phyloP scores from a whole-genome alignment of 2,797 vertebrate genomes.

The Sebastiscus tertius region DNA sequence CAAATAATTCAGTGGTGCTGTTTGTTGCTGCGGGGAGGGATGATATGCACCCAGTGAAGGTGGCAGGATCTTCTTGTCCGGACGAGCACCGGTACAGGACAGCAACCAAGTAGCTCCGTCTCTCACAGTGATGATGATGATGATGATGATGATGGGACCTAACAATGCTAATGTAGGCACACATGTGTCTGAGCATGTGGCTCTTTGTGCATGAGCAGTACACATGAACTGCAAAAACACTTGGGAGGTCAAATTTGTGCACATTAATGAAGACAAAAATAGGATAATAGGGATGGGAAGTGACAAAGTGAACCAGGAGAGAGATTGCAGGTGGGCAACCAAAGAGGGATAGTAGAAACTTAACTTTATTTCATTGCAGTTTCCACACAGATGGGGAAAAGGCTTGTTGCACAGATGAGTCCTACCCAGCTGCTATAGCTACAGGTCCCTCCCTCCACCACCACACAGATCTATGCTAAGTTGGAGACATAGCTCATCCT shows the following conservation, averaged over 20 bases:
- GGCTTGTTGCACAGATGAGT: not conserved
- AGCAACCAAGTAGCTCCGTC: not conserved
- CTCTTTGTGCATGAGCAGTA: not conserved
- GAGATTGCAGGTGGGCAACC: not conserved
- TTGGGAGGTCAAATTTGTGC: not conserved
- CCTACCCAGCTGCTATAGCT: not conserved
- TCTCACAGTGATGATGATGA: not conserved
- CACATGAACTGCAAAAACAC: not conserved
- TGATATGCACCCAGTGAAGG: not conserved
- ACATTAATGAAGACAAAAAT: not conserved
- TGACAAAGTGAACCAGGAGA: not conserved
- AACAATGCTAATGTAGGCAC: not conserved
- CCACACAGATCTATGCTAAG: not conserved
- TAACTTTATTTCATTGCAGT: not conserved
- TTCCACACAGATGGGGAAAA: conserved; percentile 1
- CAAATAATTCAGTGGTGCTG: not conserved
- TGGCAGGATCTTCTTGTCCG: not conserved
- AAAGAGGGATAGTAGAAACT: not conserved
- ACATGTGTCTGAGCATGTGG: not conserved
- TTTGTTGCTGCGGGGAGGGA: not conserved
- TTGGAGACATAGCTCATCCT: not conserved
- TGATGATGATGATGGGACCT: not conserved
- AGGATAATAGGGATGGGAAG: not conserved
- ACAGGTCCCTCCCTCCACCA: not conserved
- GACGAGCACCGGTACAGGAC: not conserved